These are phyloP conservation scores for Aphaenogaster floridana DNA, from an alignment of 1,140 invertebrate species.

Conservation along the genomic window DNA sequence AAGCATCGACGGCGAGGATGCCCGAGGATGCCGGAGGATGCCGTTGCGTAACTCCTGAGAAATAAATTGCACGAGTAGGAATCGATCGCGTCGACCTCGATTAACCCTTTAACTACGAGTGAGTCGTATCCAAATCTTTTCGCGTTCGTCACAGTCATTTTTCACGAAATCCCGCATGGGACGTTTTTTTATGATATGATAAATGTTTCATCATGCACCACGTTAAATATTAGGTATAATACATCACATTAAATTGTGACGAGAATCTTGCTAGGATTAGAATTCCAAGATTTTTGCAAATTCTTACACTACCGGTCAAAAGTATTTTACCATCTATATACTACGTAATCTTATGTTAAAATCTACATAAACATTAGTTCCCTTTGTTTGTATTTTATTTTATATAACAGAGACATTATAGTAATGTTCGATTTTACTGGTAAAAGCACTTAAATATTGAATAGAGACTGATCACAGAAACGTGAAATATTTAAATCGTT, in stretches of 20 bases:
- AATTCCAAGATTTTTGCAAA: background rate
- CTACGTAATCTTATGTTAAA: no score
- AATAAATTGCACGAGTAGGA: slow-evolving; percentile 58
- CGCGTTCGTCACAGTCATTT: slow-evolving; percentile 35
- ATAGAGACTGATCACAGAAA: no score
- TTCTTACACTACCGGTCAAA: background rate
- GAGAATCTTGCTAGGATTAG: background rate
- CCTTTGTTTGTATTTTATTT: no score
- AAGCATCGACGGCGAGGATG: slow-evolving; percentile 32
- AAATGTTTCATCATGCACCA: slow-evolving; percentile 3
- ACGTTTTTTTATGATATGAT: slow-evolving; percentile 2
- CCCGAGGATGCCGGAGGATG: slow-evolving; percentile 29
- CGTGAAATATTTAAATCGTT: no score
- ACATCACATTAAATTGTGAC: background rate
- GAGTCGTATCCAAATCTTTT: slow-evolving; percentile 53
- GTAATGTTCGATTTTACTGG: no score
- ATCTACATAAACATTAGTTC: no score
- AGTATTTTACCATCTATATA: no score
- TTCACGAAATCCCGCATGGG: slow-evolving; percentile 29
- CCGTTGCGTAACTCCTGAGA: slow-evolving; percentile 54
- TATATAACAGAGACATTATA: no score
- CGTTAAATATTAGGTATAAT: background rate
- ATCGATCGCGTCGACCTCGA: slow-evolving; percentile 60
- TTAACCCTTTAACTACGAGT: slow-evolving; percentile 62
- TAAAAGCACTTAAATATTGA: no score